Base-by-base conservation (phyloP, 1,140 invertebrate species). In the Sminthurides bifidus region DNA sequence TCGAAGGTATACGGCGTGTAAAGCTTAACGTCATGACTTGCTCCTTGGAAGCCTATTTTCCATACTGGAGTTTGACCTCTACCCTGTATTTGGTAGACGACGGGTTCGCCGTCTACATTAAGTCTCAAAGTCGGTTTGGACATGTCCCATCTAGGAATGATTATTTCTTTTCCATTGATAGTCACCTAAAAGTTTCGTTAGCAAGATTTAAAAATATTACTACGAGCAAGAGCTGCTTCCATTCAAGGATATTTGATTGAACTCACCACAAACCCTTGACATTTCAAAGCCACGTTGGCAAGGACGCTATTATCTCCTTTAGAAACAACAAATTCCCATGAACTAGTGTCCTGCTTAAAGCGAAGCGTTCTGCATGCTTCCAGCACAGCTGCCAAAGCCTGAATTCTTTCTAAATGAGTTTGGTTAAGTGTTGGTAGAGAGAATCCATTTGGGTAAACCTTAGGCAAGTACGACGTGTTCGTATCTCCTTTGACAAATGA, bases 401-500 rank as follows among this genome's bases (percentile, higher is more conserved):
- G 58, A 4, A 64, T 31, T 12, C 41, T 44, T 52, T 55, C 24
- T 1, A 61, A 41, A 48, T 64, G 51, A 27, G 19, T 37, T 19
- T 51, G 43, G 19, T 43, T 45, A 6, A 64, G 48, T 44, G 48
- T 41, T 1, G 63, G 63, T 15, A 64, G 12, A 2, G 33, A 44
- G 43, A 64, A 64, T 45, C 63, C 75, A 17, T 73, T 69, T 1
- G 73, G 73, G 63, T 77, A 77, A 24, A 76, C 73, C 64, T 79
- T 69, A 15, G 72, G 72, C 27, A 84, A 70, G 67, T 83, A 85
- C 55, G 79, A 80, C 8, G 82, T 85, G 54, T 72, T 79, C 26
- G 83, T 77, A 58, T 82, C 71, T 6, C 83, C 83, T 17, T 67
- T 63, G 0, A 75, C 71, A 30, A 59, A 64, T 3, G 63, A 64